Conservation (phyloP, 2,113 vertebrate species). For the Tetraodon nigroviridis region DNA sequence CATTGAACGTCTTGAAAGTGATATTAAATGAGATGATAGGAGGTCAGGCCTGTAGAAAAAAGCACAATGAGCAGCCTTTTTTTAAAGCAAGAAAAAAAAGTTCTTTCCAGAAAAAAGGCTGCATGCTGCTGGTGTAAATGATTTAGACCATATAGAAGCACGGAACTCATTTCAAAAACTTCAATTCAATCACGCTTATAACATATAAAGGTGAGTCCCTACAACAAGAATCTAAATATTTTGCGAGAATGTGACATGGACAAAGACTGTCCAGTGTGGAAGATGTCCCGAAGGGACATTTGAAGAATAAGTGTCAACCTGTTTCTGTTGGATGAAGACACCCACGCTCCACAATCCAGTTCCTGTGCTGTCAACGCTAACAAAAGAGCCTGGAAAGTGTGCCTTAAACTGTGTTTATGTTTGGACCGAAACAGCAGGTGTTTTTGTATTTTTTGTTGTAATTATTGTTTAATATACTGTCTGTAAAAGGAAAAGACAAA, state of each 20-base stretch:
- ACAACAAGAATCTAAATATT: not conserved
- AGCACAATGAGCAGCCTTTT: no score
- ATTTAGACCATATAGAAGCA: not conserved
- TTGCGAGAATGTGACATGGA: slow-evolving; percentile 3
- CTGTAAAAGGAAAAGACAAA: slow-evolving; percentile 1
- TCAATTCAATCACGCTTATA: not conserved
- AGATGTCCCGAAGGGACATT: slow-evolving; percentile 25
- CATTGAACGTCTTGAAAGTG: no score
- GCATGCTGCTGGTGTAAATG: not conserved
- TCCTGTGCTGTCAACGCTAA: slow-evolving; percentile 2
- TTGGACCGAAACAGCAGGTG: not conserved
- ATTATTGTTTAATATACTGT: not conserved
- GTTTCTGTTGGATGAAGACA: not conserved
- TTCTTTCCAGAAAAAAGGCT: no score
- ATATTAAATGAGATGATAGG: no score
- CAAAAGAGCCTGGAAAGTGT: slow-evolving; percentile 5
- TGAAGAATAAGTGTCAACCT: slow-evolving; percentile 31
- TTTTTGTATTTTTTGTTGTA: not conserved
- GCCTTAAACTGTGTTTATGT: not conserved
- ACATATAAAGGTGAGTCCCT: not conserved
- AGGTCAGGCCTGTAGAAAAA: no score
- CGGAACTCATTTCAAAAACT: not conserved
- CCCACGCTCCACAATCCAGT: slow-evolving; percentile 3
- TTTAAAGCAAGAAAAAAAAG: no score
- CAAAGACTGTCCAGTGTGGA: slow-evolving; percentile 2